Conservation (phyloP, 2,888 invertebrate genomes). For the Tinea trinotella region DNA sequence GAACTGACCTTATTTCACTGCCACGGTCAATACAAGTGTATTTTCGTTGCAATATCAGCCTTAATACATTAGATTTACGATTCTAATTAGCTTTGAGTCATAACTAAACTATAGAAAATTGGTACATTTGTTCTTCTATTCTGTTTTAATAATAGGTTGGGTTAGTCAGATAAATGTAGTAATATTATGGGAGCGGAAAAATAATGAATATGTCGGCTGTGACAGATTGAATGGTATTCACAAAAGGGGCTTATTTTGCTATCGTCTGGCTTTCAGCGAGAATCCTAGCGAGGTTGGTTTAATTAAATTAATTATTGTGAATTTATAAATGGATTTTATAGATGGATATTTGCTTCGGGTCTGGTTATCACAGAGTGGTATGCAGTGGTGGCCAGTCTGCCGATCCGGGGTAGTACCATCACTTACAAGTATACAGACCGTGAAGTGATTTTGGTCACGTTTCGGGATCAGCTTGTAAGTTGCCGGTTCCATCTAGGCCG, state of each 20-base stretch:
- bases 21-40: slow-evolving; percentile 3
- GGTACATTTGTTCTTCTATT: not conserved
- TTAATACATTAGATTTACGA: not conserved
- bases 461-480: too few species aligned
- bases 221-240: not conserved
- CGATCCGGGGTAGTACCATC: too few species aligned
- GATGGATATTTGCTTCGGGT: too few species aligned
- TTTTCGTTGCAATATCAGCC: not conserved
- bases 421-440: too few species aligned
- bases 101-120: not conserved
- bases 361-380: too few species aligned
- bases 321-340: too few species aligned
- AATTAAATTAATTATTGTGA: not conserved
- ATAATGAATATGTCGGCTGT: not conserved
- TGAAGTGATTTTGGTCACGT: too few species aligned
- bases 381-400: too few species aligned
- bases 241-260: not conserved
- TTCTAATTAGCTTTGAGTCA: too few species aligned
- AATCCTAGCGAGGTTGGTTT: not conserved
- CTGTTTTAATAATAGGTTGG: not conserved
- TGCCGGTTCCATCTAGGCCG: too few species aligned
- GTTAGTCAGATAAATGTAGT: not conserved
- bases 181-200: slow-evolving; percentile 1
- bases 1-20: slow-evolving; percentile 2
- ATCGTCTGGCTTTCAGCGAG: not conserved